A percentile compares a stretch with the other conserved stretches of the same genome.
These are phyloP conservation scores for Cossypha polioptera DNA, from an alignment of 2,797 vertebrate genomes.

Conservation along the genomic window DNA sequence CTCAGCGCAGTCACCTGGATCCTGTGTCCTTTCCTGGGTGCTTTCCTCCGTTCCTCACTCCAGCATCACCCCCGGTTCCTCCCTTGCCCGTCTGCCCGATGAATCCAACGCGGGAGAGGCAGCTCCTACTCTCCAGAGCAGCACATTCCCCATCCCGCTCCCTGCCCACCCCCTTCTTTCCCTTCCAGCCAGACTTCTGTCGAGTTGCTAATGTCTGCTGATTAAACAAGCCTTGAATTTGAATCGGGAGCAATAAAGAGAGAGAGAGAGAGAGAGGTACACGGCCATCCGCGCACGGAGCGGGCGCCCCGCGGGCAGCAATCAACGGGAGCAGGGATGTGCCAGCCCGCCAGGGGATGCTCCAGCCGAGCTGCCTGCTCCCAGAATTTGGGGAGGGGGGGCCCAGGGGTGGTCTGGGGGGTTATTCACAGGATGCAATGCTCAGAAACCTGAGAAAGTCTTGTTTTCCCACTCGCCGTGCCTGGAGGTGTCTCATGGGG, in stretches of 20 bases:
- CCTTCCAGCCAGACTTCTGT: conserved; percentile 14
- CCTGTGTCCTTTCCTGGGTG: fast-evolving
- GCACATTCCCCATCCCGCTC: not conserved
- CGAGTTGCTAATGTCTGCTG: conserved; percentile 19
- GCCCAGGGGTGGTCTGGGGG: fast-evolving
- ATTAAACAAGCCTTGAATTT: conserved; percentile 44
- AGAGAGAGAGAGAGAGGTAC: not conserved
- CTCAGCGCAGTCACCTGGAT: not conserved
- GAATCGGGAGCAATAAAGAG: conserved; percentile 12
- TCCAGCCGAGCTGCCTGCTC: not conserved
- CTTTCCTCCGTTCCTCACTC: not conserved
- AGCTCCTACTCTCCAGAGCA: not conserved
- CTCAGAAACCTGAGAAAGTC: not conserved
- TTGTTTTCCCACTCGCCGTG: not conserved
- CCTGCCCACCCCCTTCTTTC: not conserved
- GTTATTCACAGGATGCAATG: not conserved
- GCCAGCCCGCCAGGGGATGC: not conserved
- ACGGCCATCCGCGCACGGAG: not conserved
- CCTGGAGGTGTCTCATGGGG: fast-evolving
- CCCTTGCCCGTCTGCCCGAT: not conserved
- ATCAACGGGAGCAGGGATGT: not conserved
- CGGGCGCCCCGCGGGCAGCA: not conserved
- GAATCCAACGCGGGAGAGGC: fast-evolving
- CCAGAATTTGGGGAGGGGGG: not conserved
- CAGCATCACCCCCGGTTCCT: fast-evolving